Percentiles rank a stretch among this genome's conserved stretches.
phyloP scores from a whole-genome alignment of 2,888 invertebrate species.

The Gerris lacustris region DNA sequence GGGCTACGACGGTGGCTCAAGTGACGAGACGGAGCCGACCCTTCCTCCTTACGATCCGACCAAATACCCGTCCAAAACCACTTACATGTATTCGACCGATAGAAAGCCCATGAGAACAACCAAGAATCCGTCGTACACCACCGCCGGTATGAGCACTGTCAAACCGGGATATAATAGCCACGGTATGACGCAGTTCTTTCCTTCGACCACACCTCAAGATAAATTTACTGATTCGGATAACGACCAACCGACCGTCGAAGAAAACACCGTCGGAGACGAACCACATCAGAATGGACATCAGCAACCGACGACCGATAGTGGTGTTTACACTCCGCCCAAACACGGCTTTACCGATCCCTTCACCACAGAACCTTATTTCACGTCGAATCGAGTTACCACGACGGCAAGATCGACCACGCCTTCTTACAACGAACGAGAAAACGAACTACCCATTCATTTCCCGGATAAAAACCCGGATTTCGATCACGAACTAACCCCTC shows the following conservation, averaged over 20 bases:
- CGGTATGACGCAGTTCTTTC: conserved; percentile 1
- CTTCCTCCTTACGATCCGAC: neutral
- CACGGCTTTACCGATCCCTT: conserved; percentile 15
- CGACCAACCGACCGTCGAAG: neutral
- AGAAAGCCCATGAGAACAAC: neutral
- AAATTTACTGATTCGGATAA: neutral
- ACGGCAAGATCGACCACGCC: conserved; percentile 19
- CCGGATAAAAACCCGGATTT: neutral
- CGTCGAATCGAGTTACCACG: conserved; percentile 23
- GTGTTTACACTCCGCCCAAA: neutral
- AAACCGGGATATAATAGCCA: neutral
- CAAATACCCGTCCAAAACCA: neutral
- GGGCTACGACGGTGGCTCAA: neutral
- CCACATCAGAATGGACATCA: conserved; percentile 9
- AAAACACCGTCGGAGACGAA: neutral
- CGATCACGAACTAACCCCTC: neutral
- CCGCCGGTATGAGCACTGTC: neutral
- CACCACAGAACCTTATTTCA: conserved; percentile 21
- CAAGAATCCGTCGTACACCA: neutral
- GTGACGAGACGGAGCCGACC: neutral
- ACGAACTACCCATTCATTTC: neutral
- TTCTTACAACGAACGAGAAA: conserved; percentile 8
- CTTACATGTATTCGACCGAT: neutral
- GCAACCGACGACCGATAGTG: neutral
- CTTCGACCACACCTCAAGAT: neutral